Base-by-base conservation (phyloP, 2,113 vertebrate species). In the Archilochus colubris region DNA sequence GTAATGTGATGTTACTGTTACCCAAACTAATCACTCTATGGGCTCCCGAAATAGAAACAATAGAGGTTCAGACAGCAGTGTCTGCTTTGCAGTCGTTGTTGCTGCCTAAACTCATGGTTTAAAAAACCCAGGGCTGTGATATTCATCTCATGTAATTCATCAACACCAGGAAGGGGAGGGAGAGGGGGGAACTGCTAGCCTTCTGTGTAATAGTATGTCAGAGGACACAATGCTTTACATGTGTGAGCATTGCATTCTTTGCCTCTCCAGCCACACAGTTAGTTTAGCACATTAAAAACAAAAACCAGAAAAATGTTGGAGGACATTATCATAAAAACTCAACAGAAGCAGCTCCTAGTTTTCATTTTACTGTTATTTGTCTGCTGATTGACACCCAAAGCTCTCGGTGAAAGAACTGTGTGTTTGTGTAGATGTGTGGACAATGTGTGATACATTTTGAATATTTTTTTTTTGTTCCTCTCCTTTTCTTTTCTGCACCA, bases 31-130 rank as follows among this genome's bases (percentile, higher is more conserved):
- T 98, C 98, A 98, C 93, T 98, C 97, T 96, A 85, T 97, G 96
- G 96, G 97, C 93, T 98, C 97, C 97, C 70, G 76, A 98, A 98
- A 98, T 98, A 98, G 98, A 98, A 98, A 98, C 98, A 98, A 98
- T 98, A 98, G 97, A 97, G 96, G 97, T 98, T 98, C 97, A 97
- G 97, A 97, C 97, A 94, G 93, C 93, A 91, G 96, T 97, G 97
- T 97, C 97, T 97, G 97, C 97, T 97, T 91, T 97, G 96, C 97
- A 97, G 96, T 97, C 95, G 43, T 95, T 96, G 97, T 96, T 94
- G 94, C 96, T 96, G 97, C 96, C 92, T 97, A 95, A 95, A 95
- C 97, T 98, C 93, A 96, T 91, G 54, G 94, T 96, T 98, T 98
- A 97, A 97, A 97, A 96, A 97, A 75, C 91, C 94, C 84, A 97